These are phyloP conservation scores for Ptilorrhoa leucosticta DNA, from an alignment of 2,113 vertebrate species.

Conservation along the genomic window DNA sequence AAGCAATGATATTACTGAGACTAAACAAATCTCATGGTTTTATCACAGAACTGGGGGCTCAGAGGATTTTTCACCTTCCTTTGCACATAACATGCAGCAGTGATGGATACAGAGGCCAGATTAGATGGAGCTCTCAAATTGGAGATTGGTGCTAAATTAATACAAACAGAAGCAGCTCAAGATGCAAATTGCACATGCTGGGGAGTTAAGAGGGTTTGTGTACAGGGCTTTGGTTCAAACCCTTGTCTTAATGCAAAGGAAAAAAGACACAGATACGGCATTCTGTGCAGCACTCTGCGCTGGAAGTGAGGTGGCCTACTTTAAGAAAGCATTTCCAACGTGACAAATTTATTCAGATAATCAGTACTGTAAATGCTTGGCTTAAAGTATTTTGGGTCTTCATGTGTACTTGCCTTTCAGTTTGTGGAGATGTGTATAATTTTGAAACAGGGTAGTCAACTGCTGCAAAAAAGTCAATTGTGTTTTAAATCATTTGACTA, in stretches of 20 bases:
- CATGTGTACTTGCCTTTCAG: background rate
- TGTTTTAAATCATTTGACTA: slow-evolving; percentile 28
- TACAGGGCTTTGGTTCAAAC: background rate
- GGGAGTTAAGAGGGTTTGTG: slow-evolving; percentile 11
- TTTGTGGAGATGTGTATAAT: background rate
- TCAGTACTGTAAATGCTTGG: background rate
- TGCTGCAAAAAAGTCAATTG: slow-evolving; percentile 27
- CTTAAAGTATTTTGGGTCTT: slow-evolving; percentile 4
- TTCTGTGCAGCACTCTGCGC: background rate
- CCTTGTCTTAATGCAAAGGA: background rate
- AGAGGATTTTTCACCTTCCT: background rate
- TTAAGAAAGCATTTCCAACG: background rate
- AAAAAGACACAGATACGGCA: background rate
- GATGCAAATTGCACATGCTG: background rate
- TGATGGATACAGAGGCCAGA: background rate
- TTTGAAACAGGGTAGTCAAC: background rate
- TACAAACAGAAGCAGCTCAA: slow-evolving; percentile 11
- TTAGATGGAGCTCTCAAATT: background rate
- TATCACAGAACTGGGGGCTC: background rate
- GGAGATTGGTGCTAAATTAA: background rate
- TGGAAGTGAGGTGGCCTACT: background rate
- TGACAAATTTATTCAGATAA: slow-evolving; percentile 14
- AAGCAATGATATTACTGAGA: background rate
- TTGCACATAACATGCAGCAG: background rate
- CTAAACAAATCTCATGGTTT: background rate